These are phyloP conservation scores for Cephalopholis sonnerati DNA, from an alignment of 2,113 vertebrate species.

Conservation along the genomic window DNA sequence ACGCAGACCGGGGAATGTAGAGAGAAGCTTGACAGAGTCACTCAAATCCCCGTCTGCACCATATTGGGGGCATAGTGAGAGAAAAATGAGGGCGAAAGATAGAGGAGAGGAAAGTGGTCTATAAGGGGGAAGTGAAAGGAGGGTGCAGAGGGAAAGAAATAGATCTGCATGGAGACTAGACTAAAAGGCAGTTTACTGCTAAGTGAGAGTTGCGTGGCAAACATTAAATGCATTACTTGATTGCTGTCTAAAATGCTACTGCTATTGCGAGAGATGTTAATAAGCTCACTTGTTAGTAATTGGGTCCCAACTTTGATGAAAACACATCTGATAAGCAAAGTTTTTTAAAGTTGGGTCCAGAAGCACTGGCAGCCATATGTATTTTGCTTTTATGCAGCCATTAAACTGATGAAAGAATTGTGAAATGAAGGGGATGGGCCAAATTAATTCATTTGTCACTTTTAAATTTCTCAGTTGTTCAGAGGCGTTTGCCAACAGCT, in stretches of 20 bases:
- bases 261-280: slow-evolving; percentile 24
- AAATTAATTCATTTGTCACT: slow-evolving; percentile 71
- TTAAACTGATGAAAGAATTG: slow-evolving; percentile 62
- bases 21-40: slow-evolving; percentile 75
- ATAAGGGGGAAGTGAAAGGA: neutral
- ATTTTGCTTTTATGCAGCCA: slow-evolving; percentile 45
- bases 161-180: slow-evolving; percentile 27
- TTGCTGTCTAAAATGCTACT: slow-evolving; percentile 35
- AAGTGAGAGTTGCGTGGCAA: slow-evolving; percentile 20
- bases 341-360: slow-evolving; percentile 49
- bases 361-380: slow-evolving; percentile 36
- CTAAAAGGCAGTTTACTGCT: slow-evolving; percentile 7
- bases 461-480: slow-evolving; percentile 47
- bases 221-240: slow-evolving; percentile 31
- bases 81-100: slow-evolving; percentile 58
- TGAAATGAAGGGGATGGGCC: slow-evolving; percentile 42
- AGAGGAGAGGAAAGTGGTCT: slow-evolving; percentile 48
- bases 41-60: slow-evolving; percentile 73
- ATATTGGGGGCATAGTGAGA: slow-evolving; percentile 57
- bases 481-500: slow-evolving; percentile 59
- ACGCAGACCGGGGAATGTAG: slow-evolving; percentile 59
- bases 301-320: slow-evolving; percentile 39
- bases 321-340: slow-evolving; percentile 54
- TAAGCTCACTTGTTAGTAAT: slow-evolving; percentile 39
- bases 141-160: slow-evolving; percentile 8